Conservation (phyloP, 2,797 vertebrate species). For the Coccyzus lansbergi region DNA sequence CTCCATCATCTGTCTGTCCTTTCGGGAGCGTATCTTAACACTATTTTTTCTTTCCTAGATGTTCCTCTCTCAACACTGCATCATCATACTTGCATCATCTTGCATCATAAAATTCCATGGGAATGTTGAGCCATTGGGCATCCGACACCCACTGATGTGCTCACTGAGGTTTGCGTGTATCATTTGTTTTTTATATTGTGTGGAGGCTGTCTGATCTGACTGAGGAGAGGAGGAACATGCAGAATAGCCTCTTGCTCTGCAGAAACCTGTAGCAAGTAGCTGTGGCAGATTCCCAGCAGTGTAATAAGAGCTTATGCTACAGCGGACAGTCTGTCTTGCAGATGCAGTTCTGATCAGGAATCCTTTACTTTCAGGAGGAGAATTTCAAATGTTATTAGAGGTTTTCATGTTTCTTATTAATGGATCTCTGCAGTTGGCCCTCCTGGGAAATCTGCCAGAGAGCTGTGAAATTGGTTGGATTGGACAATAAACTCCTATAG, state of each 20-base stretch:
- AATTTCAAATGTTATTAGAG: slow-evolving; percentile 9
- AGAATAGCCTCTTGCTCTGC: neutral
- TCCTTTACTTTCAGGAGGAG: neutral
- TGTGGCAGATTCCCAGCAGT: neutral
- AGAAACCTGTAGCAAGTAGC: neutral
- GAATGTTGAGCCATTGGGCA: neutral
- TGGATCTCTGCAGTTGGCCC: neutral
- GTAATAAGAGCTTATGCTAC: neutral
- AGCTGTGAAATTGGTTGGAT: neutral
- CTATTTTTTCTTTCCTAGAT: neutral
- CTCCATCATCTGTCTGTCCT: neutral
- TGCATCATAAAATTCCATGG: neutral
- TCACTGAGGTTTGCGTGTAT: rapidly evolving
- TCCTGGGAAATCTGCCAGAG: slow-evolving; percentile 33
- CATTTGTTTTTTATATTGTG: neutral
- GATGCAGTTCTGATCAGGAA: neutral
- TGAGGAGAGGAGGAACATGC: rapidly evolving
- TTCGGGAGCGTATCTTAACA: neutral
- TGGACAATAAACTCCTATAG: neutral
- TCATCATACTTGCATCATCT: neutral
- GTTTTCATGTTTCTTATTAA: slow-evolving; percentile 32
- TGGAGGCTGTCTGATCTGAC: neutral
- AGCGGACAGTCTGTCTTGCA: neutral
- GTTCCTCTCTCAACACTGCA: neutral
- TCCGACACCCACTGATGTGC: neutral